These are phyloP conservation scores for Cyanoramphus novaezelandiae DNA, from an alignment of 2,113 vertebrate genomes.

Conservation along the genomic window DNA sequence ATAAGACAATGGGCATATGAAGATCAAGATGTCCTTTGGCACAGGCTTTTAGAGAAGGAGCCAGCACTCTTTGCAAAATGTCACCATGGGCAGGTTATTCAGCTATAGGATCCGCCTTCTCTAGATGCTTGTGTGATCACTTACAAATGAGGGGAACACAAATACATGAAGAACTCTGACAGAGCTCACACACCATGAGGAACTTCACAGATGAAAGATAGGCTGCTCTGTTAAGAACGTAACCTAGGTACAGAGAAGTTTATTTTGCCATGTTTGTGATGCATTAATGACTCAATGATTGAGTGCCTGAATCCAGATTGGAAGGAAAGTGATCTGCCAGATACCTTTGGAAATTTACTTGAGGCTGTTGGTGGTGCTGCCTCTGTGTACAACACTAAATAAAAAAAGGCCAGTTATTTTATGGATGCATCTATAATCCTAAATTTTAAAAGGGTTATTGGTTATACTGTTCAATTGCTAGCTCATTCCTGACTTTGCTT, in stretches of 20 bases:
- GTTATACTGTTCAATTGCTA: not conserved
- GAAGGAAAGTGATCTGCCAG: not conserved
- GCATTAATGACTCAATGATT: not conserved
- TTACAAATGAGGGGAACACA: not conserved
- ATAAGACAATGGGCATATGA: not conserved
- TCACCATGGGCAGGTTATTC: not conserved
- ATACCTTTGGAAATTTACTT: not conserved
- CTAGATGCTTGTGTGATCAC: not conserved
- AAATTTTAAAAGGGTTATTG: not conserved
- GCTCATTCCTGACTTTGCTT: not conserved
- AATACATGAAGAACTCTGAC: not conserved
- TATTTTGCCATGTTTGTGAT: not conserved
- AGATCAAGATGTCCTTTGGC: not conserved
- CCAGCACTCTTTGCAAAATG: not conserved
- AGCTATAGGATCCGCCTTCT: not conserved
- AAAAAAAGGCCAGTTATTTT: not conserved
- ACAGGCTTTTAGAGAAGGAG: not conserved
- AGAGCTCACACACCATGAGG: not conserved
- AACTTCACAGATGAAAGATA: not conserved
- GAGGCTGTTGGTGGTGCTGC: not conserved
- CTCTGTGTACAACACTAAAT: not conserved
- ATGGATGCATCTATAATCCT: not conserved
- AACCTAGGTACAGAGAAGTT: not conserved
- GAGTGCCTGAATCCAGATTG: not conserved
- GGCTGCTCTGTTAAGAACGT: not conserved